Evolutionary conservation across 2,797 vertebrate genomes (phyloP).

Genomic region (Sphaeramia orbicularis): DNA sequence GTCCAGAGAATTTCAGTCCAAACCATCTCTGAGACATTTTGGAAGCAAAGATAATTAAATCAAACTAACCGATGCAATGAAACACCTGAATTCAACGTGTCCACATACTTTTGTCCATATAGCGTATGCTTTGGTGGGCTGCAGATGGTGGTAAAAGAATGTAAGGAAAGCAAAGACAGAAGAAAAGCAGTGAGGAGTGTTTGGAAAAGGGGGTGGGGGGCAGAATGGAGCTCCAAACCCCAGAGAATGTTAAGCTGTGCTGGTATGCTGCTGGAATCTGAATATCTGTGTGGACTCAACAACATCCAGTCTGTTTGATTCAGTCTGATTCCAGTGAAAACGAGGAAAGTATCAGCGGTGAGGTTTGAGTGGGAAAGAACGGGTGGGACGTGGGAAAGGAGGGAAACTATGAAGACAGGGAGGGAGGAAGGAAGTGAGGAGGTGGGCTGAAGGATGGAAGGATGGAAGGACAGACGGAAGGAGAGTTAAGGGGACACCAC

Average conservation of each 20-base stretch:
- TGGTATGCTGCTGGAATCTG: conserved; percentile 78
- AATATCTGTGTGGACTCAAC: conserved; percentile 51
- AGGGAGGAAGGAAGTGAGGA: conserved; percentile 46
- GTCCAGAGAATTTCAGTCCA: too few species aligned
- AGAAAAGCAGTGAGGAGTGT: conserved; percentile 28
- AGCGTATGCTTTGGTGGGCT: too few species aligned
- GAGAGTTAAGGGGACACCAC: conserved; percentile 14
- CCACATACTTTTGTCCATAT: too few species aligned
- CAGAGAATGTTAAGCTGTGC: conserved; percentile 79
- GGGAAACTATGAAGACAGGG: conserved; percentile 18
- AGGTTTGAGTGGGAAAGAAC: conserved; percentile 18
- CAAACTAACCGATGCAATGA: too few species aligned
- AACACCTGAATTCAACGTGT: too few species aligned
- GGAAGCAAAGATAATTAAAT: too few species aligned
- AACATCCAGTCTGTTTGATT: conserved; percentile 29
- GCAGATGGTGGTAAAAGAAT: conserved; percentile 1
- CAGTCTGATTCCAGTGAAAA: conserved; percentile 5
- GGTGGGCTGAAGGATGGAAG: conserved; percentile 25
- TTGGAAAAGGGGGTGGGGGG: conserved; percentile 46
- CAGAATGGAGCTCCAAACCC: conserved; percentile 69
- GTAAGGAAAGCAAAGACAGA: conserved; percentile 12
- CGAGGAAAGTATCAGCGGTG: conserved; percentile 13
- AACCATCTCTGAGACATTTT: too few species aligned
- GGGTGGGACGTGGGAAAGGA: background rate
- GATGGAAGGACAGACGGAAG: conserved; percentile 1